Percentiles rank a stretch among this genome's conserved stretches.
Evolutionary conservation across 2,888 invertebrate genomes (phyloP).

Genomic region (Timandra comae): DNA sequence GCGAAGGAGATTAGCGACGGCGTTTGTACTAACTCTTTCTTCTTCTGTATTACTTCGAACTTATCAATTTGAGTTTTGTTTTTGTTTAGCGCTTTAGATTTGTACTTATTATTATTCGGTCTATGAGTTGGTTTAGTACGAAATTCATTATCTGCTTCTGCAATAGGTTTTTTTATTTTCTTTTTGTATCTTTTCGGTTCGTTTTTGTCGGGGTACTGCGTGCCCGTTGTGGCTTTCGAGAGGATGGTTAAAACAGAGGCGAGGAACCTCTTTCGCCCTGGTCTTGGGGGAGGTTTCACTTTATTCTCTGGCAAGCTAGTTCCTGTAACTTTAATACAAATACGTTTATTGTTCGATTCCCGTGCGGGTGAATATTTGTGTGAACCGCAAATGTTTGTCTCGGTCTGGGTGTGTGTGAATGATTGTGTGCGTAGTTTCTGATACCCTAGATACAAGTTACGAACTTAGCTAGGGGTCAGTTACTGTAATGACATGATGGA

Average conservation of each 20-base stretch:
- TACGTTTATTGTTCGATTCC: background rate
- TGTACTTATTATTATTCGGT: constrained; percentile 24
- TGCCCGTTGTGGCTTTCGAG: constrained; percentile 41
- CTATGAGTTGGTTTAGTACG: background rate
- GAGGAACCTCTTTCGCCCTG: constrained; percentile 36
- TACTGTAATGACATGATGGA: no score
- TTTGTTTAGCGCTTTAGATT: constrained; percentile 28
- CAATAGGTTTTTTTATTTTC: constrained; percentile 2
- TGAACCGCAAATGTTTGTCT: no score
- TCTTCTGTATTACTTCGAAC: constrained; percentile 36
- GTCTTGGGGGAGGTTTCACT: constrained; percentile 26
- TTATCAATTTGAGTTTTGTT: constrained; percentile 24
- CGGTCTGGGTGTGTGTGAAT: no score
- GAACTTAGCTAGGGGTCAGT: no score
- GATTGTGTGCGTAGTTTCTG: no score
- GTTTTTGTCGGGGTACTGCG: constrained; percentile 35
- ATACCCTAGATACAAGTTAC: no score
- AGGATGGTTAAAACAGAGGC: constrained; percentile 40
- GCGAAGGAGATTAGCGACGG: constrained; percentile 37
- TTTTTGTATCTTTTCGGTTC: constrained; percentile 1
- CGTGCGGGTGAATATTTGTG: no score
- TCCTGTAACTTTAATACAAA: background rate
- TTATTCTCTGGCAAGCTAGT: background rate
- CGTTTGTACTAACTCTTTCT: constrained; percentile 34
- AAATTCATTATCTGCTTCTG: constrained; percentile 1